phyloP scores from a whole-genome alignment of 2,797 vertebrate species.

The Chelon auratus region DNA sequence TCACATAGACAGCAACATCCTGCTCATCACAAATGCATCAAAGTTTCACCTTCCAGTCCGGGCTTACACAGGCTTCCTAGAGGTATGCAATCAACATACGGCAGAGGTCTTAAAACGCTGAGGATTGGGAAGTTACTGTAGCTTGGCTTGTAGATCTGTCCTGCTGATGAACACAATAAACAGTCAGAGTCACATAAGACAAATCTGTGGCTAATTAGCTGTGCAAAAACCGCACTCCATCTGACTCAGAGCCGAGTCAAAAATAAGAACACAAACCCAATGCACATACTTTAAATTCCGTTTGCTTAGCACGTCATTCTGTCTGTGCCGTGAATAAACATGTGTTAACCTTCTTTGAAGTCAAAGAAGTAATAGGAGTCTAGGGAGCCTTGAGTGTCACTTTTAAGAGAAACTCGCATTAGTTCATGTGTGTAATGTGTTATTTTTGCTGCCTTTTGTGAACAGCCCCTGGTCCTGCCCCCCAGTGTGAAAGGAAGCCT shows the following conservation, averaged over 20 bases:
- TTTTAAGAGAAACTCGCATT: not conserved
- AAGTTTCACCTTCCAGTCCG: slow-evolving; percentile 97
- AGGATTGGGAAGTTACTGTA: not conserved
- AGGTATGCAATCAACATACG: slow-evolving; percentile 80
- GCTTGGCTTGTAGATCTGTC: not conserved
- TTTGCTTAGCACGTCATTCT: not conserved
- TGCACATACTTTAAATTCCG: no score
- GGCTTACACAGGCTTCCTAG: slow-evolving; percentile 97
- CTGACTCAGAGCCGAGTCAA: not conserved
- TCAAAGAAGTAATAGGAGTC: not conserved
- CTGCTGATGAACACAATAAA: no score
- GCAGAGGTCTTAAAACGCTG: not conserved
- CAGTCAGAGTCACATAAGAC: no score
- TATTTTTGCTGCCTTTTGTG: slow-evolving; percentile 10
- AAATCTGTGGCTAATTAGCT: no score
- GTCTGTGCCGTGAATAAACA: not conserved
- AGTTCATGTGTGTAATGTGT: not conserved
- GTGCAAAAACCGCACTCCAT: not conserved
- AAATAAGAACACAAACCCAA: not conserved
- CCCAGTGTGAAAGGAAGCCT: slow-evolving; percentile 91
- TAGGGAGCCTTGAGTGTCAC: not conserved
- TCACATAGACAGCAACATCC: slow-evolving; percentile 96
- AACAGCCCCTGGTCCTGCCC: slow-evolving; percentile 92
- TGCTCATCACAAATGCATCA: slow-evolving; percentile 97
- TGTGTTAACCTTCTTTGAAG: not conserved